A percentile compares a stretch with the other conserved stretches of the same genome.
Conservation (phyloP, 92 coral and sea anemone species). For the Palythoa caribaeorum region DNA sequence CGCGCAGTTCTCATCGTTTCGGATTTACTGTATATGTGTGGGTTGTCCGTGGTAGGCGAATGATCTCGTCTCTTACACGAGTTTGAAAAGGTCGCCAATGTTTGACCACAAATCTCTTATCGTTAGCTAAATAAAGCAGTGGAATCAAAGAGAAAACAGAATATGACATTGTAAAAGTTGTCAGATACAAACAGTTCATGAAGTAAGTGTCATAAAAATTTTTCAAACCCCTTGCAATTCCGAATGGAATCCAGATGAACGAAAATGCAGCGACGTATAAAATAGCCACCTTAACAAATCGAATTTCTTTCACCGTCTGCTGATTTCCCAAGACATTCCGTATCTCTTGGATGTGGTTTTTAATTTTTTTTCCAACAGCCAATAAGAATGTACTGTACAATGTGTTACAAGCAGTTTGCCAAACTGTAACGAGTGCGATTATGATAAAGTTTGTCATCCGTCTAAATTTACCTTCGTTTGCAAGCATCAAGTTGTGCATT, state of each 20-base stretch:
- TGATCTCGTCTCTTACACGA: neutral
- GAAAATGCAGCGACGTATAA: neutral
- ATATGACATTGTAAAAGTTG: conserved; percentile 2
- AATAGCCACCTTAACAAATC: conserved; percentile 5
- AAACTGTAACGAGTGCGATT: conserved; percentile 41
- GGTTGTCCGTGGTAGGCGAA: neutral
- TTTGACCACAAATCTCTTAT: conserved; percentile 18
- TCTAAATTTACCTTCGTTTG: neutral
- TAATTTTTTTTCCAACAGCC: conserved; percentile 5
- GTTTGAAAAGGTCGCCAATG: neutral
- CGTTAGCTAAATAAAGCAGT: neutral
- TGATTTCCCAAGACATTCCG: conserved; percentile 16
- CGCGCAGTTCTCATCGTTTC: no score
- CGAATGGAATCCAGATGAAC: conserved; percentile 17
- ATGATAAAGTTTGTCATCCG: conserved; percentile 30
- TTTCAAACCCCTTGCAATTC: conserved; percentile 11
- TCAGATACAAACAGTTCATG: conserved; percentile 9
- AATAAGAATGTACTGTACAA: neutral
- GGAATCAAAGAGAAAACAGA: conserved; percentile 2
- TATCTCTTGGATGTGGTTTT: neutral
- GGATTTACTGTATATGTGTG: neutral
- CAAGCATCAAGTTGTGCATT: neutral
- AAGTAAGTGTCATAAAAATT: neutral
- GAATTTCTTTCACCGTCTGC: conserved; percentile 2
- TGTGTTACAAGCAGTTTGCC: conserved; percentile 21